Conservation (phyloP, 2,797 vertebrate genomes). For the Myotis planiceps region DNA sequence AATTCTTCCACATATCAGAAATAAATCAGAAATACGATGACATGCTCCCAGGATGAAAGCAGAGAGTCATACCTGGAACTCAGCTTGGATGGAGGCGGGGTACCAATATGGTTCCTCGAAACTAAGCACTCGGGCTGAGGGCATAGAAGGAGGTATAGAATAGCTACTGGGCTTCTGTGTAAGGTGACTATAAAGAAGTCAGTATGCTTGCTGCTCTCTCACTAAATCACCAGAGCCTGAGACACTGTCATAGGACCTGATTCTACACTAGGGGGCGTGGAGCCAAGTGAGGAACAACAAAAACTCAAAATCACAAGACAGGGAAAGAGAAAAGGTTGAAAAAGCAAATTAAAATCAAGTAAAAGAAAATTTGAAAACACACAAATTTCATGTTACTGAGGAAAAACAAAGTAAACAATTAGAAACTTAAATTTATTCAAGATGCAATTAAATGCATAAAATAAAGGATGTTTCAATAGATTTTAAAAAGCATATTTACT, state of each 20-base stretch:
- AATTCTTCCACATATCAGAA: not conserved
- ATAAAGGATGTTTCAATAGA: not conserved
- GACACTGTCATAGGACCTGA: not conserved
- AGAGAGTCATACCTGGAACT: not conserved
- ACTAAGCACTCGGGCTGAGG: not conserved
- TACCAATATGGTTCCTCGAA: not conserved
- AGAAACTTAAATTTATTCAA: not conserved
- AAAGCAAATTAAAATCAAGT: not conserved
- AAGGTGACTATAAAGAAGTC: not conserved
- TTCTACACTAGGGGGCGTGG: not conserved
- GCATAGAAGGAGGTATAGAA: not conserved
- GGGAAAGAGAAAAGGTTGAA: not conserved
- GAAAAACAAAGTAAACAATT: not conserved
- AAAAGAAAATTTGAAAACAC: not conserved
- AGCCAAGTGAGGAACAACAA: not conserved
- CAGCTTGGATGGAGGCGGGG: not conserved
- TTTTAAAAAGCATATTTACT: not conserved
- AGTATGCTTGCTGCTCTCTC: not conserved
- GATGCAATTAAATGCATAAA: not conserved
- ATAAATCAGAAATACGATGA: not conserved
- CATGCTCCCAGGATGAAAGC: not conserved
- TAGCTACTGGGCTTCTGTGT: not conserved
- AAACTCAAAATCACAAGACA: not conserved
- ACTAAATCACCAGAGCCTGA: not conserved
- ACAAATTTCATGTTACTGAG: not conserved